phyloP scores from a whole-genome alignment of 2,113 vertebrate genomes.

The Ifrita kowaldi region DNA sequence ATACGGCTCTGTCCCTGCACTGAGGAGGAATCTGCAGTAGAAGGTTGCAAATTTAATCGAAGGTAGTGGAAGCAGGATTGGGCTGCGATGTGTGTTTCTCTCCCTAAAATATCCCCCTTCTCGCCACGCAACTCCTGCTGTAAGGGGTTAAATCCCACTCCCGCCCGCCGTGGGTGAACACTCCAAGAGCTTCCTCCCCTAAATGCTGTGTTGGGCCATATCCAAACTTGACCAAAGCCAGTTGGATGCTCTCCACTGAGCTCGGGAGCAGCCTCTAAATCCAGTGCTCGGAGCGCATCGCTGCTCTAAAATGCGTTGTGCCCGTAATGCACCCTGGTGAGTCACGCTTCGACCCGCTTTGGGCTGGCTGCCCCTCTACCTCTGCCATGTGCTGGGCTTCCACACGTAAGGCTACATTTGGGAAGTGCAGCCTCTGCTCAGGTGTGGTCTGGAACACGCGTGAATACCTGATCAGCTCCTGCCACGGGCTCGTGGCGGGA shows the following conservation, averaged over 20 bases:
- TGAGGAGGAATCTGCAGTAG: background rate
- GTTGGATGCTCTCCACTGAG: background rate
- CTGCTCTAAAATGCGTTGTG: fast-evolving
- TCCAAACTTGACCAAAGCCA: background rate
- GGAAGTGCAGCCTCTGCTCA: fast-evolving
- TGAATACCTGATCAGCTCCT: fast-evolving
- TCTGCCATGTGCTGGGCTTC: background rate
- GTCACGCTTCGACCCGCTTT: fast-evolving
- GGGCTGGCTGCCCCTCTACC: fast-evolving
- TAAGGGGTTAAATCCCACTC: background rate
- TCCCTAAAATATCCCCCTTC: background rate
- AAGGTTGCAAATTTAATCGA: background rate
- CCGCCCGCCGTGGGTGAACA: fast-evolving
- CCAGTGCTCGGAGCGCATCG: fast-evolving
- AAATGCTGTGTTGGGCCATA: background rate
- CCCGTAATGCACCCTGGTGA: fast-evolving
- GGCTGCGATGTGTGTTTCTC: fast-evolving
- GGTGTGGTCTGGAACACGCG: fast-evolving
- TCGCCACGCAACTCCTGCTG: background rate
- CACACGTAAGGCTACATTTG: fast-evolving
- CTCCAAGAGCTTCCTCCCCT: background rate
- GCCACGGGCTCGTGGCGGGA: fast-evolving
- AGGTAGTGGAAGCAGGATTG: background rate
- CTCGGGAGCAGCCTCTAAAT: background rate
- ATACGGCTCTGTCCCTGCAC: background rate